These are phyloP conservation scores for Scaptomyza graminum DNA, from an alignment of 1,140 invertebrate genomes.

Conservation along the genomic window DNA sequence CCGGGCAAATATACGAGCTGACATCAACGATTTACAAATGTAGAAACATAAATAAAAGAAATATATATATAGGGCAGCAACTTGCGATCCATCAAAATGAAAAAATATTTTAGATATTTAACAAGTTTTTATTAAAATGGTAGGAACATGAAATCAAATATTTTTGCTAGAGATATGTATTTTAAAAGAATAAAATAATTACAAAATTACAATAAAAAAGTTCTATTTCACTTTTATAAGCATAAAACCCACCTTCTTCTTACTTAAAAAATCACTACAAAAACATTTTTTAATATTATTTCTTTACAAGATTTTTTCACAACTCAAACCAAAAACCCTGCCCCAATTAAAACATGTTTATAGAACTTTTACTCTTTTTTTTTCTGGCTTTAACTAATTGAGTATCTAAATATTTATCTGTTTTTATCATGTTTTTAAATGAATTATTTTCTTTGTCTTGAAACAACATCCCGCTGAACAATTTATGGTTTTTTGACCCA, in stretches of 20 bases:
- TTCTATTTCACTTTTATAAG: too few species aligned
- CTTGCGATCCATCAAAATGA: constrained; percentile 67
- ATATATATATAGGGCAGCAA: neutral
- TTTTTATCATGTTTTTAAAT: constrained; percentile 8
- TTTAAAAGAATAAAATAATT: too few species aligned
- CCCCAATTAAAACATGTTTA: neutral
- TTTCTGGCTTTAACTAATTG: constrained; percentile 19
- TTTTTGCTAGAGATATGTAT: too few species aligned
- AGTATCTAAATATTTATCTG: constrained; percentile 14
- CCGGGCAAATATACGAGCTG: constrained; percentile 39
- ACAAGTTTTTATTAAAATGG: constrained; percentile 1
- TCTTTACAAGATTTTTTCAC: neutral
- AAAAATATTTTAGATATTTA: constrained; percentile 48
- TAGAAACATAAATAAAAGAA: constrained; percentile 30
- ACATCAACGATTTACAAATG: constrained; percentile 47
- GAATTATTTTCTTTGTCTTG: constrained; percentile 10
- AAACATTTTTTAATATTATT: neutral
- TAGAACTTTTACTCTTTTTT: neutral
- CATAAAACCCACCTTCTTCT: too few species aligned
- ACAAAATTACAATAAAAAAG: too few species aligned
- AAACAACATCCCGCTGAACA: neutral
- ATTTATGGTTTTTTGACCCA: constrained; percentile 29
- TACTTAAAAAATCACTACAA: neutral
- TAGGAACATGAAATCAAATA: too few species aligned
- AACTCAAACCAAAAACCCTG: neutral